Conservation (phyloP, 2,797 vertebrate species). For the Pachyuromys duprasi region DNA sequence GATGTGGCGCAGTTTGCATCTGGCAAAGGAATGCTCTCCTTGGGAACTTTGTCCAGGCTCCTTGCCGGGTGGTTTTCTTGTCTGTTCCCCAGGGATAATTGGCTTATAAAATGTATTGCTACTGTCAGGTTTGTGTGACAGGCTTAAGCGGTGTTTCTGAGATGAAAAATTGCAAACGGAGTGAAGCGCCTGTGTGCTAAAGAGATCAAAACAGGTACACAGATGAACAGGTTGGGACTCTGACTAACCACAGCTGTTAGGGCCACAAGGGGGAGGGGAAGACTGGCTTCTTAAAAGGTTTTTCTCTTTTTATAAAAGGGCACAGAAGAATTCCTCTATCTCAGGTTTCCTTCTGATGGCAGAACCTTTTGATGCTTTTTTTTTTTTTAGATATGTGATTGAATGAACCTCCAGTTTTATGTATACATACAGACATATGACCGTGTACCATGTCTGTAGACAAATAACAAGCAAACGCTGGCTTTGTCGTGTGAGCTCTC, state of each 20-base stretch:
- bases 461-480: slow-evolving; percentile 53
- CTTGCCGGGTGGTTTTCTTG: slow-evolving; percentile 55
- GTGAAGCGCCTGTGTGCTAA: slow-evolving; percentile 21
- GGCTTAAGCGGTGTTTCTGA: slow-evolving; percentile 65
- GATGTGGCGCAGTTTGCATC: slow-evolving; percentile 73
- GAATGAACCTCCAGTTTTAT: slow-evolving; percentile 9
- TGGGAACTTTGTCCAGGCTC: slow-evolving; percentile 66
- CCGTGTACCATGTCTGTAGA: background rate
- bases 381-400: background rate
- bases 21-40: slow-evolving; percentile 47
- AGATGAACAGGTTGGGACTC: background rate
- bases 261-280: background rate
- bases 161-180: slow-evolving; percentile 56
- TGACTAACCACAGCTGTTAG: background rate
- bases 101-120: slow-evolving; percentile 64
- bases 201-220: slow-evolving; percentile 50
- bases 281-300: background rate
- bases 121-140: slow-evolving; percentile 62
- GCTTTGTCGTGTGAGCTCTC: slow-evolving; percentile 21
- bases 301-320: background rate
- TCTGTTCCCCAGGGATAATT: slow-evolving; percentile 54
- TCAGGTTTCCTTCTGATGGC: background rate
- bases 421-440: background rate
- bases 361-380: slow-evolving; percentile 18
- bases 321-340: background rate